Base-by-base conservation (phyloP, 2,797 vertebrate genomes). In the Cirrhinus mrigala region DNA sequence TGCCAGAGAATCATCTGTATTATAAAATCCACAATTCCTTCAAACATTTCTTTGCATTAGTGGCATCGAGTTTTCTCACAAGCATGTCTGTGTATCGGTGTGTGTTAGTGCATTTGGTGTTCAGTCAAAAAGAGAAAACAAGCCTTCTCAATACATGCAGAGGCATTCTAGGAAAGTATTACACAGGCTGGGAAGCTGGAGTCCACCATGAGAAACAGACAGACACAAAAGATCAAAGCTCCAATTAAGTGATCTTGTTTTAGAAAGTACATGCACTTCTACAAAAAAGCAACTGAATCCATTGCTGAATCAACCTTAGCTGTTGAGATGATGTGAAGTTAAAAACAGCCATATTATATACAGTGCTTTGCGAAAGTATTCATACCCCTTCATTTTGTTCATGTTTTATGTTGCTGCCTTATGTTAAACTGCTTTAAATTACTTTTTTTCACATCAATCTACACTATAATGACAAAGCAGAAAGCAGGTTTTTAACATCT, bases 91-190 rank as follows among this genome's bases (percentile, higher is more conserved):
- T 83, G 83, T 83, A 64, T 56, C 56, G 77, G 71, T 70, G 37
- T 79, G 74, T 79, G 82, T 70, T 40, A 29, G 48, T 79, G 82
- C 52, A 40, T 68, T 79, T 77, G 33, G 77, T 69, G 62, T 52
- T 60, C 10, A 18, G 54, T 77, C 46, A 89, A 88, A 85, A 88
- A 83, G 82, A 82, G 73, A 87, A 88, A 86, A 90, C 88, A 93
- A 92, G 91, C 91, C 92, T 91, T 90, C 82, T 91, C 88, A 89
- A 92, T 93, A 92, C 95, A 96, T 96, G 95, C 95, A 95, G 90
- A 94, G 90, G 91, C 92, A 92, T 94, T 93, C 89, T 87, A 86
- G 89, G 91, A 88, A 86, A 93, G 87, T 89, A 87, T 86, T 91
- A 92, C 91, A 93, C 89, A 90, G 90, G 80, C 70, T 86, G 90